These are phyloP conservation scores for Onthophagus taurus DNA, from an alignment of 1,140 invertebrate species.

Conservation along the genomic window DNA sequence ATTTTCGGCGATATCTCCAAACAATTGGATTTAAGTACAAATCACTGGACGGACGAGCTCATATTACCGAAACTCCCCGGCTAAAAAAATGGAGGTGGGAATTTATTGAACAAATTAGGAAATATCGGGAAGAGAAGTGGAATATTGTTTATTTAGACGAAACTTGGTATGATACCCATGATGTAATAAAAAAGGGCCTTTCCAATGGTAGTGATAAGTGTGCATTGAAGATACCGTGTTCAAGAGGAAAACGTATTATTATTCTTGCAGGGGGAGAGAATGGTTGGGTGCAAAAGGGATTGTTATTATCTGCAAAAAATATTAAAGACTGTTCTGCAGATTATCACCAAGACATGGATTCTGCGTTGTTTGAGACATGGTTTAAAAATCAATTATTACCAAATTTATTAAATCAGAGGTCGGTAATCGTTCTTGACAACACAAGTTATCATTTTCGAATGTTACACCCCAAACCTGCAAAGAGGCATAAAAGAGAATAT, in stretches of 20 bases:
- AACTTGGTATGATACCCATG: background rate
- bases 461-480: too few species aligned
- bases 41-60: too few species aligned
- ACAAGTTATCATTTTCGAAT: background rate
- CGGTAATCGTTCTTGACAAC: background rate
- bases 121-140: background rate
- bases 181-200: background rate
- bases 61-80: too few species aligned
- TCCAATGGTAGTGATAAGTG: background rate
- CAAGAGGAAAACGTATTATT: background rate
- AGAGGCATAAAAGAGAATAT: too few species aligned
- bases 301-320: background rate
- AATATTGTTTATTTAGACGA: slow-evolving; percentile 1
- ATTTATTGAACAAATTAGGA: too few species aligned
- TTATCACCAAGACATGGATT: too few species aligned
- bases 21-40: too few species aligned
- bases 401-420: background rate
- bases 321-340: background rate
- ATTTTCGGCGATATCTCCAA: too few species aligned
- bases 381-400: background rate
- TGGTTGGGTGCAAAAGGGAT: background rate
- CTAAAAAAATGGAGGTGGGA: too few species aligned
- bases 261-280: background rate
- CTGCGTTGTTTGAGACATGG: background rate
- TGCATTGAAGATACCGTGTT: background rate